A percentile compares a stretch with the other conserved stretches of the same genome.
Conservation (phyloP, 2,888 invertebrate genomes). For the Lasioglossum villosulum region DNA sequence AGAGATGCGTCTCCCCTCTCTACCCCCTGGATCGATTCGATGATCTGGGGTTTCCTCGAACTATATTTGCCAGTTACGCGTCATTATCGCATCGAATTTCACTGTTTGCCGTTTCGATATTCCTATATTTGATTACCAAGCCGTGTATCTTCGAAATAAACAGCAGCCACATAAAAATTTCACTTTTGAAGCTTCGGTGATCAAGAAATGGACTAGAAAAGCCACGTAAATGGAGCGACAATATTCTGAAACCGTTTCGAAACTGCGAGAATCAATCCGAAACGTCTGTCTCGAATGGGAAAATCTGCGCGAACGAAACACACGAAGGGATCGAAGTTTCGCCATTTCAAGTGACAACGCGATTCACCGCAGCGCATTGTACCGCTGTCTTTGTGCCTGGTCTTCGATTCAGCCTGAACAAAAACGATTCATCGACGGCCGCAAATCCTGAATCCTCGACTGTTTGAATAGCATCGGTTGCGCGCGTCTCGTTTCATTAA, state of each 20-base stretch:
- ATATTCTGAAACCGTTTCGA: background rate
- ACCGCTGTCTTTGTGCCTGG: background rate
- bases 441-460: background rate
- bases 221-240: background rate
- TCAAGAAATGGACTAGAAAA: background rate
- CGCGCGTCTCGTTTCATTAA: conserved; percentile 74
- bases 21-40: background rate
- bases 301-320: background rate
- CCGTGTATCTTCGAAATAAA: background rate
- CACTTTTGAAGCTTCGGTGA: background rate
- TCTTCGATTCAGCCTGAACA: background rate
- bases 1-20: background rate
- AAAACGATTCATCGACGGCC: conserved; percentile 4
- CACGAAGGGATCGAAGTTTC: background rate
- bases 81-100: background rate
- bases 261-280: background rate
- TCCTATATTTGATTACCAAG: background rate
- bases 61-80: background rate
- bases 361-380: background rate
- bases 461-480: conserved; percentile 17
- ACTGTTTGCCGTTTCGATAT: background rate
- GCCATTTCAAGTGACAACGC: background rate
- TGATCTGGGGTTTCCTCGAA: background rate
- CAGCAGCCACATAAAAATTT: background rate
- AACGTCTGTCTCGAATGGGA: background rate